Evolutionary conservation across 2,797 vertebrate species (phyloP).

Genomic region (Hydrolagus colliei): DNA sequence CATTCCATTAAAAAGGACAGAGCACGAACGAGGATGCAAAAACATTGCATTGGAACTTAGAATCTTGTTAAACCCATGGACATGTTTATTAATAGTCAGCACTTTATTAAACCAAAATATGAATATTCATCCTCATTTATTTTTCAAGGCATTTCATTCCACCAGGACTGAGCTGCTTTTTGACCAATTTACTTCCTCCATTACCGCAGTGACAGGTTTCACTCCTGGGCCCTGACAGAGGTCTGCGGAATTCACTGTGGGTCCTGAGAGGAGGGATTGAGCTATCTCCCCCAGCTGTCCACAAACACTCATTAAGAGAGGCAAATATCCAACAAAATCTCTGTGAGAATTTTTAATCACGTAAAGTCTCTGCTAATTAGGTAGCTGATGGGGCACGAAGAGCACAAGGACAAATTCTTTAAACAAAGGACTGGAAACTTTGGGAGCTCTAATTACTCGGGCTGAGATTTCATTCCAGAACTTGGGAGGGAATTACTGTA

Average conservation of each 20-base stretch:
- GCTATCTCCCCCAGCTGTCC: slow-evolving; percentile 94
- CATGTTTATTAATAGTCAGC: slow-evolving; percentile 98
- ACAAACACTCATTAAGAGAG: slow-evolving; percentile 99
- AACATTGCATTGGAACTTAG: slow-evolving; percentile 68
- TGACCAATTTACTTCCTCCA: slow-evolving; percentile 89
- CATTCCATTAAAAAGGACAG: background rate
- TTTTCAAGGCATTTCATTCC: slow-evolving; percentile 96
- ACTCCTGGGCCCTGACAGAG: slow-evolving; percentile 97
- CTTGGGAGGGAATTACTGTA: slow-evolving; percentile 86
- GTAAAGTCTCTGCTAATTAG: slow-evolving; percentile 98
- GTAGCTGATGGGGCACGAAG: slow-evolving; percentile 99
- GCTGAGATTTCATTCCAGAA: slow-evolving; percentile 98
- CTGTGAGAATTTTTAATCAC: slow-evolving; percentile 99
- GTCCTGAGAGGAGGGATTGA: slow-evolving; percentile 74
- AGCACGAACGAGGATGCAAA: background rate
- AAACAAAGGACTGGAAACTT: slow-evolving; percentile 99
- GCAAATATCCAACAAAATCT: slow-evolving; percentile 98
- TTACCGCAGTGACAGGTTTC: slow-evolving; percentile 95
- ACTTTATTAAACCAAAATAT: slow-evolving; percentile 88
- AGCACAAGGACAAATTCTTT: slow-evolving; percentile 99
- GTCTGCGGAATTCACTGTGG: slow-evolving; percentile 85
- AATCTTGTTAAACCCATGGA: slow-evolving; percentile 79
- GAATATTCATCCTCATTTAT: slow-evolving; percentile 99
- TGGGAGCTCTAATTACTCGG: slow-evolving; percentile 99
- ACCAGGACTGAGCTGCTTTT: slow-evolving; percentile 73